phyloP scores from a whole-genome alignment of 2,113 vertebrate genomes.

The Bungarus multicinctus region DNA sequence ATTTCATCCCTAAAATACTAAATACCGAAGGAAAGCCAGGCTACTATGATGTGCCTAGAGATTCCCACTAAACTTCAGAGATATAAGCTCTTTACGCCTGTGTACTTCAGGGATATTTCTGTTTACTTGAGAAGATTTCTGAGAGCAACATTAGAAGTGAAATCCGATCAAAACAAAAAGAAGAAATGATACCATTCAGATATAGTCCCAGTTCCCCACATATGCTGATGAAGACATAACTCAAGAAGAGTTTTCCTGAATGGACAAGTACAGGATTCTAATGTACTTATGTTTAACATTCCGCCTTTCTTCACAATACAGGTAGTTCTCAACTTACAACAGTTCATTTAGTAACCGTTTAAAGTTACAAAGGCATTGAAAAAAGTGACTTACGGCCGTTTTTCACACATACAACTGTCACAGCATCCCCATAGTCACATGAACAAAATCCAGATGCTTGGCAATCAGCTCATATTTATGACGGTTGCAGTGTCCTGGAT shows the following conservation, averaged over 20 bases:
- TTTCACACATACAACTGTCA: background rate
- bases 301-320: background rate
- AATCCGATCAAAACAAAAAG: background rate
- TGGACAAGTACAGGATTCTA: background rate
- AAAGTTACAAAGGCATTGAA: background rate
- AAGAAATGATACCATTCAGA: background rate
- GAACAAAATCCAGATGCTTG: background rate
- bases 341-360: background rate
- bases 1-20: conserved; percentile 1
- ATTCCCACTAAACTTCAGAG: background rate
- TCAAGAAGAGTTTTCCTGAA: background rate
- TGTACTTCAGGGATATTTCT: background rate
- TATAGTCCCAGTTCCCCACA: background rate
- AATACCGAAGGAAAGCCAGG: background rate
- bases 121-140: background rate
- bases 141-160: background rate
- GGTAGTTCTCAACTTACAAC: background rate
- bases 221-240: background rate
- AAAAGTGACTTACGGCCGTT: background rate
- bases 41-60: background rate
- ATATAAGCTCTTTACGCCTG: too few relatives aligned
- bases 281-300: background rate
- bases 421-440: background rate
- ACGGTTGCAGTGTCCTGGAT: background rate
- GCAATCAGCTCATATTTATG: background rate